Conservation (phyloP, 2,797 vertebrate species). For the Sebastes ruberrimus region DNA sequence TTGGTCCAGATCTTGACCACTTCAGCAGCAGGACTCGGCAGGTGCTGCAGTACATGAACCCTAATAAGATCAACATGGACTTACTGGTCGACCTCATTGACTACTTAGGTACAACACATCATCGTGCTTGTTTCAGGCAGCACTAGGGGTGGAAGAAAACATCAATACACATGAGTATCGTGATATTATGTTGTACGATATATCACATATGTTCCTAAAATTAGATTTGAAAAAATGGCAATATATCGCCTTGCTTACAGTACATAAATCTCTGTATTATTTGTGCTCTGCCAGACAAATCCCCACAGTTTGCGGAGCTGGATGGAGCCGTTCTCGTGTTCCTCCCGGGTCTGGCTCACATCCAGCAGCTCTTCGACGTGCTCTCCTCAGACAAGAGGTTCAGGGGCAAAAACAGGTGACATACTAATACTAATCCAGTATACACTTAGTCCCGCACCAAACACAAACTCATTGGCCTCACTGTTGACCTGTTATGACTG, state of each 20-base stretch:
- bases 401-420: slow-evolving; percentile 86
- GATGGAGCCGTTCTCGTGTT: slow-evolving; percentile 94
- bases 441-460: no score
- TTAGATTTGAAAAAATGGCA: no score
- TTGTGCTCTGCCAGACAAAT: slow-evolving; percentile 80
- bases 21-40: slow-evolving; percentile 91
- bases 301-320: slow-evolving; percentile 87
- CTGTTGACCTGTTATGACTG: not conserved
- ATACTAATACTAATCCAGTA: not conserved
- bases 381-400: slow-evolving; percentile 92
- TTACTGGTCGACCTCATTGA: slow-evolving; percentile 90
- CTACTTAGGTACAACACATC: slow-evolving; percentile 86
- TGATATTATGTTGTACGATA: no score
- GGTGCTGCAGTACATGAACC: slow-evolving; percentile 93
- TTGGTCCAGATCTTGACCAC: slow-evolving; percentile 87
- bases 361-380: slow-evolving; percentile 93
- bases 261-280: rapidly evolving
- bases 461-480: not conserved
- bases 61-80: slow-evolving; percentile 96
- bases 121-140: not conserved
- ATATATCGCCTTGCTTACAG: no score
- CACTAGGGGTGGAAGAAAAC: no score
- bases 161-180: no score
- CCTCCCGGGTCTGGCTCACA: slow-evolving; percentile 95
- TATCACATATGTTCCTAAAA: no score